These are phyloP conservation scores for Dryococelus australis DNA, from an alignment of 2,888 invertebrate genomes.

Conservation along the genomic window DNA sequence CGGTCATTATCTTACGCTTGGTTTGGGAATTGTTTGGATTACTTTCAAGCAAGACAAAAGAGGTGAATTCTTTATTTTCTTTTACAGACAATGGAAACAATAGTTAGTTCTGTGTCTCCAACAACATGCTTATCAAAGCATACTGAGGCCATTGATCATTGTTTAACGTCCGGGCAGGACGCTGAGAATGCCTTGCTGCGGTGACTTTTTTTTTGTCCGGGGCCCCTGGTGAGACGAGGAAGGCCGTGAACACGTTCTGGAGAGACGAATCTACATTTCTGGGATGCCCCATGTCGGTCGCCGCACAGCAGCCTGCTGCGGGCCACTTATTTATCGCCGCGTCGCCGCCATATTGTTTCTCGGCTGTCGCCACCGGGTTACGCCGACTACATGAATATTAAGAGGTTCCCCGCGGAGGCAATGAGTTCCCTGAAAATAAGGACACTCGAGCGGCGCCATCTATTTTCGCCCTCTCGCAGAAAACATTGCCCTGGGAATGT, in stretches of 20 bases:
- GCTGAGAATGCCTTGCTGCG: neutral
- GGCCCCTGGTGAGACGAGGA: neutral
- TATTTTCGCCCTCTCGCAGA: too few species aligned
- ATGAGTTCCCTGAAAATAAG: neutral
- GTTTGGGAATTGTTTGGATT: too few species aligned
- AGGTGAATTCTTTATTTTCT: too few species aligned
- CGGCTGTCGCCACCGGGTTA: constrained; percentile 1
- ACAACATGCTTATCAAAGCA: neutral
- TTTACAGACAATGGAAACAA: neutral
- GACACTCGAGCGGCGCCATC: too few species aligned
- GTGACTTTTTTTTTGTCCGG: neutral
- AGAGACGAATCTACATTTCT: neutral
- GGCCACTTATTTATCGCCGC: neutral
- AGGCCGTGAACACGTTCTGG: too few species aligned
- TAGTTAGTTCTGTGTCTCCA: neutral
- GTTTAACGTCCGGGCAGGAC: neutral
- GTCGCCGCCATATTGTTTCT: neutral
- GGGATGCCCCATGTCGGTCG: neutral
- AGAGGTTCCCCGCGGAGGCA: neutral
- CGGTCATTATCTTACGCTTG: too few species aligned
- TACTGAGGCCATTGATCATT: neutral
- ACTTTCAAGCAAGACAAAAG: too few species aligned
- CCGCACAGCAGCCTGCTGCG: neutral
- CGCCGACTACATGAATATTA: neutral
- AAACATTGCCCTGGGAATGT: too few species aligned